Evolutionary conservation across 30 jellyfish, hydroid and myxozoan species (phyloP).

Genomic region (Aurelia aurita complex sp. Pacific): DNA sequence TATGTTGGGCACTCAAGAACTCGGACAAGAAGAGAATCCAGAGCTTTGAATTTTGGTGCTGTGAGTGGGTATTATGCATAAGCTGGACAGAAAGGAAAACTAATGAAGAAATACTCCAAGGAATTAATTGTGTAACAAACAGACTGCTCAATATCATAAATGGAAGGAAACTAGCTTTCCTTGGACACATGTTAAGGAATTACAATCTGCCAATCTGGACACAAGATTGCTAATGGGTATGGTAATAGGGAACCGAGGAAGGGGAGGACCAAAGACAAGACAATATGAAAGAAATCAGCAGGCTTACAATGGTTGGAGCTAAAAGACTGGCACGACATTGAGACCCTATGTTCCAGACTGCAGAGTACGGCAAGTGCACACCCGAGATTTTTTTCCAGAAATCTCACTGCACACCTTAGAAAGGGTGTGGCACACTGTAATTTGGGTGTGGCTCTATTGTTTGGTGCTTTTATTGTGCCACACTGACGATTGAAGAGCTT

Average conservation of each 20-base stretch:
- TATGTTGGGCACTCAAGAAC: constrained; percentile 33
- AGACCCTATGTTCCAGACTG: too few relatives aligned
- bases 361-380: too few relatives aligned
- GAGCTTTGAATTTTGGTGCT: constrained; percentile 32
- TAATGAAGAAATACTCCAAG: constrained; percentile 15
- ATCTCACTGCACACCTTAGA: too few relatives aligned
- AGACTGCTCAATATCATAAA: constrained; percentile 24
- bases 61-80: constrained; percentile 15
- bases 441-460: too few relatives aligned
- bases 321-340: constrained; percentile 9
- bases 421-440: too few relatives aligned
- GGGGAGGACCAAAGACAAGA: constrained; percentile 31
- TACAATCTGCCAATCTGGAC: neutral
- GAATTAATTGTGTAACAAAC: neutral
- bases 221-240: constrained; percentile 15
- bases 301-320: constrained; percentile 1
- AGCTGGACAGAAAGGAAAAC: constrained; percentile 56
- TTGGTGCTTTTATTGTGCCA: too few relatives aligned
- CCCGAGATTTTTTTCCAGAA: too few relatives aligned
- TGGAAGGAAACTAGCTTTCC: neutral
- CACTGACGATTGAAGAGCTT: too few relatives aligned
- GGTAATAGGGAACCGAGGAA: constrained; percentile 3
- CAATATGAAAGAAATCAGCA: neutral
- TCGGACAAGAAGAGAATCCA: constrained; percentile 16
- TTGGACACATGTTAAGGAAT: constrained; percentile 7